These are phyloP conservation scores for Zaprionus ornatus DNA, from an alignment of 1,140 invertebrate species.

Conservation along the genomic window DNA sequence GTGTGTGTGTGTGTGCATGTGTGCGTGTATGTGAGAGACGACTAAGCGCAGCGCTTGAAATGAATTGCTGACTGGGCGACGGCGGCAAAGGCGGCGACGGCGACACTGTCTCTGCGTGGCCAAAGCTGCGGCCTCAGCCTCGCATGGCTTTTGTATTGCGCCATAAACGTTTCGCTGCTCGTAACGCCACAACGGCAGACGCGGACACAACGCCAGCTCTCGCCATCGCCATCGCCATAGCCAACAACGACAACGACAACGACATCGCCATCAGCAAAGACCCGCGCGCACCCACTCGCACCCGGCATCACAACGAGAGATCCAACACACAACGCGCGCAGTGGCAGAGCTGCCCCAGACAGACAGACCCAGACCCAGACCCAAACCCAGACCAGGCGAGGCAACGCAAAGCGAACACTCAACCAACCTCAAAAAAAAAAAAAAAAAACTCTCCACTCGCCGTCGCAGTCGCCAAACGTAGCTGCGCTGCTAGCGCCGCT, in stretches of 20 bases:
- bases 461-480: slow-evolving; percentile 43
- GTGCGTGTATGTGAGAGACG: slow-evolving; percentile 41
- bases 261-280: slow-evolving; percentile 40
- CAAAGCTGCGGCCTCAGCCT: slow-evolving; percentile 75
- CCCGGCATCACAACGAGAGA: slow-evolving; percentile 42
- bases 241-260: not conserved
- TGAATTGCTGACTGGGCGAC: slow-evolving; percentile 67
- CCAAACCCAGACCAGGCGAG: slow-evolving; percentile 12
- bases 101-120: slow-evolving; percentile 56
- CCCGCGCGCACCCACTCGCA: slow-evolving; percentile 49
- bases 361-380: slow-evolving; percentile 17
- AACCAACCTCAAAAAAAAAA: slow-evolving; percentile 34
- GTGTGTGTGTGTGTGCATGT: slow-evolving; percentile 17
- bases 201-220: slow-evolving; percentile 57
- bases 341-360: slow-evolving; percentile 20
- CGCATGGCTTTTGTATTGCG: slow-evolving; percentile 84
- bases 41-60: slow-evolving; percentile 65
- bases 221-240: slow-evolving; percentile 24
- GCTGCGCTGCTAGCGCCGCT: slow-evolving; percentile 48
- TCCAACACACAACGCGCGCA: slow-evolving; percentile 33
- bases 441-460: slow-evolving; percentile 5
- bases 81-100: slow-evolving; percentile 29
- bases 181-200: slow-evolving; percentile 83
- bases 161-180: slow-evolving; percentile 84
- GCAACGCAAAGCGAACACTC: slow-evolving; percentile 65